Percentiles rank a stretch among this genome's conserved stretches.
These are phyloP conservation scores for Drosophila monieri DNA, from an alignment of 2,888 invertebrate genomes.

Conservation along the genomic window DNA sequence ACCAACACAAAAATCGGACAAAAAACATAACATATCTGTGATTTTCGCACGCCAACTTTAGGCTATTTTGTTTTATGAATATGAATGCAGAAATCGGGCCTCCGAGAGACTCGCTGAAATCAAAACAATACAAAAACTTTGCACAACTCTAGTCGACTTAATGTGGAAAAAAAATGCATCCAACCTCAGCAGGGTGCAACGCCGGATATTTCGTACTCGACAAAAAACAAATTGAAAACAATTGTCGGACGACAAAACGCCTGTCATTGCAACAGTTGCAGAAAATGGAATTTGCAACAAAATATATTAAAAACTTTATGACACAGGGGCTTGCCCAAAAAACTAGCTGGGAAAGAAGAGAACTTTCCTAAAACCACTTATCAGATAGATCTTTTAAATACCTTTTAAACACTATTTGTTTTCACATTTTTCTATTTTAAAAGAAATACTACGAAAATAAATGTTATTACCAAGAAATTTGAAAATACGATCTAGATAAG, in stretches of 20 bases:
- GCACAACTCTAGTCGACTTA: slow-evolving; percentile 52
- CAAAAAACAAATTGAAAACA: slow-evolving; percentile 14
- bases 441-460: neutral
- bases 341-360: neutral
- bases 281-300: slow-evolving; percentile 53
- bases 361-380: too few relatives aligned
- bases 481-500: slow-evolving; percentile 10
- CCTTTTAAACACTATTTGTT: neutral
- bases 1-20: neutral
- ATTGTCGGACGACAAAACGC: slow-evolving; percentile 57
- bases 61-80: slow-evolving; percentile 21
- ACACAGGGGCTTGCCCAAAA: slow-evolving; percentile 1
- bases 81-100: slow-evolving; percentile 37
- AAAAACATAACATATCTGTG: slow-evolving; percentile 1
- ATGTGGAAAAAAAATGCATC: neutral
- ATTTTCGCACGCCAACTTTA: slow-evolving; percentile 46
- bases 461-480: slow-evolving; percentile 12
- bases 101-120: slow-evolving; percentile 36
- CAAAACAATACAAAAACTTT: slow-evolving; percentile 67
- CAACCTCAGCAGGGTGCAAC: slow-evolving; percentile 21
- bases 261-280: slow-evolving; percentile 62
- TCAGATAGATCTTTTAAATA: neutral
- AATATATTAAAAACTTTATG: slow-evolving; percentile 13
- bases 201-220: slow-evolving; percentile 59
- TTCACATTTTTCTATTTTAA: neutral